Evolutionary conservation across 1,140 invertebrate species (phyloP).

Genomic region (Drosophila leontia): DNA sequence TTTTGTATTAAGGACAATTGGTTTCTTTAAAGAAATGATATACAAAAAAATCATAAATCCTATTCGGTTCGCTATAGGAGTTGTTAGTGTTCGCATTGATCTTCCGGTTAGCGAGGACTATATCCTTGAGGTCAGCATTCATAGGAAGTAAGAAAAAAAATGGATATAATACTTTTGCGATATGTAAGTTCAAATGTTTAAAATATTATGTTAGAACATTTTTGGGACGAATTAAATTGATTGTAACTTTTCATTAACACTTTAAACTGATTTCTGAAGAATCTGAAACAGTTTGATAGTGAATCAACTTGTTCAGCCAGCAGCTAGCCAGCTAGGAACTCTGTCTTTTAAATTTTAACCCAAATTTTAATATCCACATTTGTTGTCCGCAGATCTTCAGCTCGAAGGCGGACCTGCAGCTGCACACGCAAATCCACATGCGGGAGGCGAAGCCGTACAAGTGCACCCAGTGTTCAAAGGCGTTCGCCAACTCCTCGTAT

Average conservation of each 20-base stretch:
- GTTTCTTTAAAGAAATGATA: background rate
- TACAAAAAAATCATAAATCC: background rate
- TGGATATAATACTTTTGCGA: background rate
- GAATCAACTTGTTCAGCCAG: background rate
- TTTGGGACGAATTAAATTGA: no score
- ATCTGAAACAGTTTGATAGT: background rate
- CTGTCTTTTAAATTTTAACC: no score
- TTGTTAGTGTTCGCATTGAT: background rate
- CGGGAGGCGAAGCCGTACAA: constrained; percentile 99
- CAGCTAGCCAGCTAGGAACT: background rate
- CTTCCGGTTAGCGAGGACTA: background rate
- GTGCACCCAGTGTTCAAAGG: constrained; percentile 98
- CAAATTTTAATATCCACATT: background rate
- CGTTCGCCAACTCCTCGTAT: constrained; percentile 99
- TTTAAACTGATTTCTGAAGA: background rate
- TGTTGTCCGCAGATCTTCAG: constrained; percentile 95
- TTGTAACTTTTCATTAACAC: no score
- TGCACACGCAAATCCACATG: constrained; percentile 99
- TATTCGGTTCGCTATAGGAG: background rate
- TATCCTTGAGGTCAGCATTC: background rate
- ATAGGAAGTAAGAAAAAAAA: no score
- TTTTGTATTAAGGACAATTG: background rate
- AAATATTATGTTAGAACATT: no score
- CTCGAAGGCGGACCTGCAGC: constrained; percentile 98
- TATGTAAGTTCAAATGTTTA: background rate